Evolutionary conservation across 2,113 vertebrate genomes (phyloP).

Genomic region (Manacus vitellinus): DNA sequence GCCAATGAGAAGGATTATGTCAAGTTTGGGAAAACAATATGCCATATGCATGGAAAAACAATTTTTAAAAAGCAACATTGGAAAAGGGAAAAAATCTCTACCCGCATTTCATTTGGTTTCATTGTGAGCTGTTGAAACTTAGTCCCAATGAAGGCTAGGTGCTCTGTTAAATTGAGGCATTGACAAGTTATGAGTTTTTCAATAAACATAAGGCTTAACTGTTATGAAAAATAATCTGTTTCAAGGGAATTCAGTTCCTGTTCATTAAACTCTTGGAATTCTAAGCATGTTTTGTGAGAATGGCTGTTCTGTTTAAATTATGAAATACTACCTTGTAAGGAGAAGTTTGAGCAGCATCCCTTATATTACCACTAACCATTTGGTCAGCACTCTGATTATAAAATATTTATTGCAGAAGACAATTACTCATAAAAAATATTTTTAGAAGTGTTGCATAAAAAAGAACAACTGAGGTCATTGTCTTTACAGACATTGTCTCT

Average conservation of each 20-base stretch:
- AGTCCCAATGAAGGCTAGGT: neutral
- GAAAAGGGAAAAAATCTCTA: neutral
- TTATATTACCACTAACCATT: neutral
- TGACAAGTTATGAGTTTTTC: neutral
- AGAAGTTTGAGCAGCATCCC: neutral
- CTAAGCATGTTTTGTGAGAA: neutral
- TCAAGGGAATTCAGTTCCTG: neutral
- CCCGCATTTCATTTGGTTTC: neutral
- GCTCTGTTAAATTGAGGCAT: neutral
- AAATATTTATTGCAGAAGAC: neutral
- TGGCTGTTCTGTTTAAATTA: neutral
- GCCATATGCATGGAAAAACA: neutral
- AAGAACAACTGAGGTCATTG: neutral
- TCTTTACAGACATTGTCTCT: neutral
- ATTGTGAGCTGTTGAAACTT: neutral
- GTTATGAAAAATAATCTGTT: neutral
- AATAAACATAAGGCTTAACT: neutral
- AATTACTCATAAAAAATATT: neutral
- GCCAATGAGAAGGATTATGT: neutral
- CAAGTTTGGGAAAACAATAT: neutral
- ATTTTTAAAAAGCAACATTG: neutral
- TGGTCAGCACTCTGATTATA: neutral
- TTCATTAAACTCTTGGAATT: neutral
- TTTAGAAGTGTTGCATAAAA: neutral
- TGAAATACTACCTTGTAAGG: neutral